These are phyloP conservation scores for Desmodus rotundus DNA, from an alignment of 2,113 vertebrate genomes.

Conservation along the genomic window DNA sequence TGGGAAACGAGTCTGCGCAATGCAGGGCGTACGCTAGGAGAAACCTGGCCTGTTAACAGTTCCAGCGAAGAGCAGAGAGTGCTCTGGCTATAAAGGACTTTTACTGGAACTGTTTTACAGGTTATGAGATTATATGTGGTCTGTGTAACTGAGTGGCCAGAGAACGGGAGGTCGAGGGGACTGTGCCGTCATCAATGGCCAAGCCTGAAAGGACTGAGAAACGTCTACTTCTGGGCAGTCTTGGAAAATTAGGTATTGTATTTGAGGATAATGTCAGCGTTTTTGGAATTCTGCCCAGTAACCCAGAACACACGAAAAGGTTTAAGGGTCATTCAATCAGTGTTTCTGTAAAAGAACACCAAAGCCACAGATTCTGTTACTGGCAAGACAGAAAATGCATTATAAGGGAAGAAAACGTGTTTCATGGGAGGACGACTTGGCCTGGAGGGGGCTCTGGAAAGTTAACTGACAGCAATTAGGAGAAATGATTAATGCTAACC, in stretches of 20 bases:
- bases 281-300: slow-evolving; percentile 56
- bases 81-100: background rate
- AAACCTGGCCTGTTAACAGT: background rate
- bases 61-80: background rate
- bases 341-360: slow-evolving; percentile 57
- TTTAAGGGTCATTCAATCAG: slow-evolving; percentile 49
- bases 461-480: slow-evolving; percentile 42
- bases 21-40: background rate
- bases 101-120: background rate
- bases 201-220: background rate
- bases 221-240: background rate
- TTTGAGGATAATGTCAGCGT: slow-evolving; percentile 15
- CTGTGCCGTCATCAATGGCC: background rate
- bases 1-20: background rate
- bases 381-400: slow-evolving; percentile 48
- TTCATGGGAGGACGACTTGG: background rate
- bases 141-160: background rate
- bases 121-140: background rate
- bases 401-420: slow-evolving; percentile 24
- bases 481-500: slow-evolving; percentile 9
- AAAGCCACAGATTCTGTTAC: slow-evolving; percentile 56
- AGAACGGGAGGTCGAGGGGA: background rate
- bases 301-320: slow-evolving; percentile 32
- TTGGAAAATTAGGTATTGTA: slow-evolving; percentile 15
- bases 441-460: background rate